Conservation (phyloP, 2,888 invertebrate genomes). For the Drosophila longiperda region DNA sequence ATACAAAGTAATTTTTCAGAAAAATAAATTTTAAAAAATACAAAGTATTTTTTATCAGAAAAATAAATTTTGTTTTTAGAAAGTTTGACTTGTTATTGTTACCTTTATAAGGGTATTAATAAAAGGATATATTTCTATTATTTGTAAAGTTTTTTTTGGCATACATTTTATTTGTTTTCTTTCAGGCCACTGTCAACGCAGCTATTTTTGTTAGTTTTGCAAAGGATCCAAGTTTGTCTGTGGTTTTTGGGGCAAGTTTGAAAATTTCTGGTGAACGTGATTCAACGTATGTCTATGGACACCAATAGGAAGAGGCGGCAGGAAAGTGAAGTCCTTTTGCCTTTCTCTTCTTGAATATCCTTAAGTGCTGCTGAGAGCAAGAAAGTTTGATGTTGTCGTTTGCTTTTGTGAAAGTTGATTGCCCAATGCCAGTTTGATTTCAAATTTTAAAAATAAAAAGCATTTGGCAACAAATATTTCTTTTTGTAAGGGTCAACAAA, state of each 20-base stretch:
- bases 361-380: conserved; percentile 37
- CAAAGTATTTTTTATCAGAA: too few species aligned
- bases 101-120: background rate
- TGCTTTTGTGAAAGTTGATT: conserved; percentile 12
- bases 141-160: conserved; percentile 28
- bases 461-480: background rate
- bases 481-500: background rate
- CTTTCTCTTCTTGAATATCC: conserved; percentile 12
- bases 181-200: conserved; percentile 63
- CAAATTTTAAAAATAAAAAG: conserved; percentile 2
- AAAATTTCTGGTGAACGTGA: conserved; percentile 39
- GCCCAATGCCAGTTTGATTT: conserved; percentile 6
- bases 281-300: conserved; percentile 41
- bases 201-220: conserved; percentile 53
- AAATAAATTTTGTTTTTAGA: background rate
- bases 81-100: too few species aligned
- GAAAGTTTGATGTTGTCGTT: conserved; percentile 17
- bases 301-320: background rate
- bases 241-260: background rate
- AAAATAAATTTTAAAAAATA: too few species aligned
- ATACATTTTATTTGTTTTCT: conserved; percentile 53
- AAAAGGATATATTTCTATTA: conserved; percentile 9
- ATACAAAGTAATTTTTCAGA: background rate
- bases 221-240: conserved; percentile 32
- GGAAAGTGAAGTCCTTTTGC: background rate